Evolutionary conservation across 2,113 vertebrate genomes (phyloP), one percentile per base, ranked within the genome.

Genomic region (Regulus satrapa): DNA sequence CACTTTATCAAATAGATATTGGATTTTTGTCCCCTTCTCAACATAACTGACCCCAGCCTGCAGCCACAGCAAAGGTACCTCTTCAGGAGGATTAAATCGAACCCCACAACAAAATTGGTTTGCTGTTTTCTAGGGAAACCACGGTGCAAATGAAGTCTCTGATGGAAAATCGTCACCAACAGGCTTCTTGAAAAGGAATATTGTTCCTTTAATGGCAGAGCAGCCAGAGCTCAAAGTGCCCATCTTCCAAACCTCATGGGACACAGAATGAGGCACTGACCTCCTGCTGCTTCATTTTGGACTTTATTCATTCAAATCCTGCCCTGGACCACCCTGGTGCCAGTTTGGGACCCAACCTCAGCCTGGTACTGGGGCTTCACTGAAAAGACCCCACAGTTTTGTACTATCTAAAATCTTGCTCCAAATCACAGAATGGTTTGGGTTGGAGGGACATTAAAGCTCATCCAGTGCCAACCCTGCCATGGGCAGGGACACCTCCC

Each of bases 401-500:
- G 5, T 48, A n/a, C 26, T 7, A 19, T 29, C 48, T 45, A 4
- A 43, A 55, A 12, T 32, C 28, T 32, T 67, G 9, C 17, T 62
- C 9, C 8, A 62, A 12, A 40, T 34, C 20, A 5, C 1, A 12
- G 12, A 28, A 38, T 19, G 18, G 7, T 45, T 80, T 56, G 31
- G 26, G 34, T 15, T 64, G 31, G 8, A 36, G 19, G 15, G 15
- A 23, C 21, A 2, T 24, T 17, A 38, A 66, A 66, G 0, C 5
- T 0, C 43, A 49, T 0, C 31, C 58, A 25, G 4, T 31, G 1
- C 9, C 66, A 62, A 2, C n/a, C 9, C 17, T 26, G 48, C 25
- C 34, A 5, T 41, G 43, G 55, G 40, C 74, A 63, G 20, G 31
- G 34, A 43, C 75, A 56, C 20, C 14, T 64, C 1, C 51, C 67